Conservation (phyloP, 2,113 vertebrate genomes). For the Sardina pilchardus region DNA sequence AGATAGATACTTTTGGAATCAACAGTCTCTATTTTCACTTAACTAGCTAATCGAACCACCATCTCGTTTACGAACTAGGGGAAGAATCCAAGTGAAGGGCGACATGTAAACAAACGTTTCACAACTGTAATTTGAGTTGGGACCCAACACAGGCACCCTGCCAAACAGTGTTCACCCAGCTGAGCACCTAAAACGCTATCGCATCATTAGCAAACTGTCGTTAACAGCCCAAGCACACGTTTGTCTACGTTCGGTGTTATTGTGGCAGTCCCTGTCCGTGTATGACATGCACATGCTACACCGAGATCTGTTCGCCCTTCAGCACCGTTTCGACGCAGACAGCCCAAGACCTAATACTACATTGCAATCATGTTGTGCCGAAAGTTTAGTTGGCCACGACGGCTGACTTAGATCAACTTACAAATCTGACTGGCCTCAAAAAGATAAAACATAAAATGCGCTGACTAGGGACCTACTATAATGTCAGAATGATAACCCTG, state of each 20-base stretch:
- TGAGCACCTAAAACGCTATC: not conserved
- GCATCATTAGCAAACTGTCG: not conserved
- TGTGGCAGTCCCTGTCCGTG: not conserved
- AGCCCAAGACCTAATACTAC: not conserved
- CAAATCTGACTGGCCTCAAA: not conserved
- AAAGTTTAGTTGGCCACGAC: not conserved
- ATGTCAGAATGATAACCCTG: not conserved
- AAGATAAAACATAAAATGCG: not conserved
- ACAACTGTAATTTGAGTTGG: slow-evolving; percentile 37
- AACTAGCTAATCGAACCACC: not conserved
- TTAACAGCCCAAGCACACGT: not conserved
- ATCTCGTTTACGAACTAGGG: not conserved
- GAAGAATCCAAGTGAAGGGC: not conserved
- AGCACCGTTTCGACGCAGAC: not conserved
- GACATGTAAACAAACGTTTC: slow-evolving; percentile 65
- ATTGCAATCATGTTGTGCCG: not conserved
- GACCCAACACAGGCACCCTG: not conserved
- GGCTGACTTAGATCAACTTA: not conserved
- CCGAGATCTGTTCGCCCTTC: not conserved
- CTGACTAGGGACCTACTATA: not conserved
- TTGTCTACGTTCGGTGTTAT: not conserved
- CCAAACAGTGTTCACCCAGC: not conserved
- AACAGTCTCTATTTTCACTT: not conserved
- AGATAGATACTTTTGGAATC: too few relatives aligned
- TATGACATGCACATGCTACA: not conserved